Evolutionary conservation across 2,888 invertebrate species (phyloP).

Genomic region (Pachycephus smyrnensis): DNA sequence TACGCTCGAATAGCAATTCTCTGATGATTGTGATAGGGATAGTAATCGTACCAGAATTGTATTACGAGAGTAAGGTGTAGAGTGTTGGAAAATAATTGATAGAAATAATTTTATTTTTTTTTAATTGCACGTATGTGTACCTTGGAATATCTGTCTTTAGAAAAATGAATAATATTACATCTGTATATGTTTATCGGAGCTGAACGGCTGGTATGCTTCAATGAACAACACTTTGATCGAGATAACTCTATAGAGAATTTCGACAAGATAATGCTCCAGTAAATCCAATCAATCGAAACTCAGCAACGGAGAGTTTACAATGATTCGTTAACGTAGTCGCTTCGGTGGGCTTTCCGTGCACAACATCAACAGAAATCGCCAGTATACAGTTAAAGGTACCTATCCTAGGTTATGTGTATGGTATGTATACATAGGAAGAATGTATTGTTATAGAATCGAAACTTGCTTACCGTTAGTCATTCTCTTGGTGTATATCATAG

Average conservation of each 20-base stretch:
- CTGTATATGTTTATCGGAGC: not conserved
- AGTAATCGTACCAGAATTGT: too few species aligned
- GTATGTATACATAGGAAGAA: not conserved
- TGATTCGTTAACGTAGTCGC: not conserved
- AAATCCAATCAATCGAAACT: not conserved
- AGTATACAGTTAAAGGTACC: not conserved
- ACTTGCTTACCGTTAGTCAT: not conserved
- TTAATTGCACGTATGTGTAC: not conserved
- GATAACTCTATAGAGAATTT: not conserved
- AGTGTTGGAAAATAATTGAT: not conserved
- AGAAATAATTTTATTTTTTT: not conserved
- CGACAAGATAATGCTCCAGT: not conserved
- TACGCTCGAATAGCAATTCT: not conserved
- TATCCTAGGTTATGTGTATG: not conserved
- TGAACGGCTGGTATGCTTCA: not conserved
- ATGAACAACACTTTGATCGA: not conserved
- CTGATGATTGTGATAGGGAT: not conserved
- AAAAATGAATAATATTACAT: not conserved
- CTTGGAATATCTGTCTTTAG: not conserved
- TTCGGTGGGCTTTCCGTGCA: not conserved
- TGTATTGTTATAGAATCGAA: not conserved
- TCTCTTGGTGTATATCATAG: not conserved
- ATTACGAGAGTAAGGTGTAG: too few species aligned
- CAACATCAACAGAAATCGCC: not conserved
- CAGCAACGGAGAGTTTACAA: not conserved